Evolutionary conservation across 2,888 invertebrate genomes (phyloP), one percentile per base, ranked within the genome.

Genomic region (Gordius sp.): DNA sequence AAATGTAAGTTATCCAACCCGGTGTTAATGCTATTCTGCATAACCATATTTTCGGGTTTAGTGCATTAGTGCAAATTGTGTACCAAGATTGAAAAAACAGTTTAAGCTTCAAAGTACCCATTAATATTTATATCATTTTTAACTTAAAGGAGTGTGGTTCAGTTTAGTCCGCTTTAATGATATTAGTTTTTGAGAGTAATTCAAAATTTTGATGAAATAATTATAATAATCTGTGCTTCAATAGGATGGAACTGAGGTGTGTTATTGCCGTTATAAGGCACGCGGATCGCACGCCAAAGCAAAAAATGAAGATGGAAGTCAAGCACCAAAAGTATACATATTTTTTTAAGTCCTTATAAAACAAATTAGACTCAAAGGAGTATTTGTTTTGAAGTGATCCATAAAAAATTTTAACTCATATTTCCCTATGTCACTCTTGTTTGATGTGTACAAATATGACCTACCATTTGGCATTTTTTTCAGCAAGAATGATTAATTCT

Each of bases 281-380:
- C 66, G 97, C 97, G 0, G 97, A 99, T 70, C 75, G 97, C 62
- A 99, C 97, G 16, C 97, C 97, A 0, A 99, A 99, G 68, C 97
- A 99, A 73, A 99, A 99, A 73, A 97, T 99, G 93, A 99, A 99
- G 71, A 91, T 93, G 62, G 91, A 91, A 75, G 91, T 91, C 16
- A 76, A 87, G 57, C 87, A 91, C 75, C 82, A 81, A 1, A 84
- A 85, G 82, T 83, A 70, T 69, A 73, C 23, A n/a, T 4, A 24
- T 41, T n/a, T 26, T 25, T 41, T 56, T 56, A 58, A 2, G 1
- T 58, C 23, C 27, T 68, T 59, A 2, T 26, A 16, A 8, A 25
- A 28, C 4, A 16, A 33, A 33, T 33, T 8, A 33, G 8, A 13
- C 39, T 13, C 39, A 33, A 13, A 13, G 8, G 8, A 33, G n/a